These are phyloP conservation scores for Petrolisthes cinctipes DNA, from an alignment of 2,888 invertebrate species.

Conservation along the genomic window DNA sequence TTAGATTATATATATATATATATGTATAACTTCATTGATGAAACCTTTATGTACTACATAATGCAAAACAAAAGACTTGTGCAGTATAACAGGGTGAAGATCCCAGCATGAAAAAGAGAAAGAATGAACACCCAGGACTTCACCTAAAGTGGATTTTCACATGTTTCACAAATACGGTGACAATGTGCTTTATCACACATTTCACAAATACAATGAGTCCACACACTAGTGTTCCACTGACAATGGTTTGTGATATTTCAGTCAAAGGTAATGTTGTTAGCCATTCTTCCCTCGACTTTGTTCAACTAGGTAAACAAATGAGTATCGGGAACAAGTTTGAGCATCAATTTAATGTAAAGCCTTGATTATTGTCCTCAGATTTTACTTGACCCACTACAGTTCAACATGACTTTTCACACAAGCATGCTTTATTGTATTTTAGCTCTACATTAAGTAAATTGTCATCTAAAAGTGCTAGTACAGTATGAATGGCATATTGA, in stretches of 20 bases:
- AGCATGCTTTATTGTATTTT: slow-evolving; percentile 15
- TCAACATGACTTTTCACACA: slow-evolving; percentile 29
- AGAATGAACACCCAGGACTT: slow-evolving; percentile 9
- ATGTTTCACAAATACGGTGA: neutral
- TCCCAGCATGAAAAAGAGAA: neutral
- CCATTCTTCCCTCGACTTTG: neutral
- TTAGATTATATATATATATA: neutral
- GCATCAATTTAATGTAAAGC: slow-evolving; percentile 40
- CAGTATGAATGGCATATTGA: neutral
- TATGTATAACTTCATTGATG: neutral
- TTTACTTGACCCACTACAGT: slow-evolving; percentile 34
- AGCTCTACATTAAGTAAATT: slow-evolving; percentile 32
- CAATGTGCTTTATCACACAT: too few relatives aligned
- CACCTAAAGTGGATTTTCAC: neutral
- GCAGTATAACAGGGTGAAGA: slow-evolving; percentile 28
- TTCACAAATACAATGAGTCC: too few relatives aligned
- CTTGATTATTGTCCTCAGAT: slow-evolving; percentile 38
- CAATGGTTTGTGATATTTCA: too few relatives aligned
- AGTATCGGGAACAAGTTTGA: slow-evolving; percentile 33
- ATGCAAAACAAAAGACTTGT: slow-evolving; percentile 34
- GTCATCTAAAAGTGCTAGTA: slow-evolving; percentile 32
- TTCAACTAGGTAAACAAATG: neutral
- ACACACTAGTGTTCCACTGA: too few relatives aligned
- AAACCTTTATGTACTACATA: neutral
- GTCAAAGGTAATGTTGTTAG: too few relatives aligned